phyloP scores from a whole-genome alignment of 2,888 invertebrate species.

The Pardosa pseudoannulata region DNA sequence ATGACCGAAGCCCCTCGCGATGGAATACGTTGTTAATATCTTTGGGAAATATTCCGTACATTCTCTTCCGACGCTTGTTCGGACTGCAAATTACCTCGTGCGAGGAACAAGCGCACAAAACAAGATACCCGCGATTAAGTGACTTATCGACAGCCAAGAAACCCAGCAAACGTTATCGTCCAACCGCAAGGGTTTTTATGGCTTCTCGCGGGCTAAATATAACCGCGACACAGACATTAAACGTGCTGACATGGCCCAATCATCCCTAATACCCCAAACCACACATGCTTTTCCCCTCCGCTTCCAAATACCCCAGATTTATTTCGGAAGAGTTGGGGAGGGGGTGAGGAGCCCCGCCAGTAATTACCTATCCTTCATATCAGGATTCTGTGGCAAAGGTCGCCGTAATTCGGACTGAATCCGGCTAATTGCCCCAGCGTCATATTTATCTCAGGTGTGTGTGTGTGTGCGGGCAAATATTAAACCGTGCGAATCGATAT shows the following conservation, averaged over 20 bases:
- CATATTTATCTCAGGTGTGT: too few species aligned
- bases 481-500: too few species aligned
- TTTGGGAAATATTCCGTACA: too few species aligned
- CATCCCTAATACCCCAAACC: background rate
- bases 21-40: too few species aligned
- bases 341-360: background rate
- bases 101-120: background rate
- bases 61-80: too few species aligned
- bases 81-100: too few species aligned
- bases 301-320: background rate
- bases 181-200: constrained; percentile 5
- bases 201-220: constrained; percentile 25
- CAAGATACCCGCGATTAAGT: background rate
- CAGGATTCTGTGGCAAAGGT: too few species aligned
- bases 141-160: background rate
- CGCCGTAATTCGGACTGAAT: too few species aligned
- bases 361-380: background rate
- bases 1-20: too few species aligned
- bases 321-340: background rate
- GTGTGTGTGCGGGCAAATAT: too few species aligned
- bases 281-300: background rate
- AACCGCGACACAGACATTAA: constrained; percentile 19
- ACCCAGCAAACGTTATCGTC: background rate
- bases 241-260: constrained; percentile 19
- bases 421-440: too few species aligned